These are phyloP conservation scores for Sphyrna mokarran DNA, from an alignment of 2,113 vertebrate genomes.

Conservation along the genomic window DNA sequence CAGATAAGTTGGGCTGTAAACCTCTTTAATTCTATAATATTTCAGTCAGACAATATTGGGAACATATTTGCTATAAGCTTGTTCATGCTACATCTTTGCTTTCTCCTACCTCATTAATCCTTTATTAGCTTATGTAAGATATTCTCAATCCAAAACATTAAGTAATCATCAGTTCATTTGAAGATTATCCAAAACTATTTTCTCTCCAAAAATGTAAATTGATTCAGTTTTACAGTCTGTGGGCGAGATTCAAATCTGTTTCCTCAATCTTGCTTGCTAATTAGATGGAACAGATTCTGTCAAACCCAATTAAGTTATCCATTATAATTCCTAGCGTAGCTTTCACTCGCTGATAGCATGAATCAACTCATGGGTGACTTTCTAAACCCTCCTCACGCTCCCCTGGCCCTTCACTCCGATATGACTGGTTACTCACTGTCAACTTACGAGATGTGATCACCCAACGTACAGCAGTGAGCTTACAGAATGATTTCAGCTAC, in stretches of 20 bases:
- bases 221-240: neutral
- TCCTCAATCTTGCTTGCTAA: neutral
- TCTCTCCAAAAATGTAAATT: neutral
- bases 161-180: neutral
- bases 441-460: neutral
- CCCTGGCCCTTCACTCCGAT: neutral
- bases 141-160: neutral
- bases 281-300: conserved; percentile 9
- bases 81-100: neutral
- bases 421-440: neutral
- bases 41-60: neutral
- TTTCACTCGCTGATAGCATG: neutral
- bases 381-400: neutral
- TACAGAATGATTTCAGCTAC: neutral
- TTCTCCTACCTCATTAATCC: neutral
- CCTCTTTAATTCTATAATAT: neutral
- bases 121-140: neutral
- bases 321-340: neutral
- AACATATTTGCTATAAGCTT: neutral
- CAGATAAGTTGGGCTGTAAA: too few species aligned
- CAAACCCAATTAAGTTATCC: conserved; percentile 10
- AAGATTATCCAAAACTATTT: neutral
- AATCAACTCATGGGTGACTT: neutral
- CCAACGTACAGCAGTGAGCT: neutral
- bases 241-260: conserved; percentile 6